Evolutionary conservation across 1,140 invertebrate species (phyloP), one percentile per base, ranked within the genome.

Genomic region (Pararge aegeria): DNA sequence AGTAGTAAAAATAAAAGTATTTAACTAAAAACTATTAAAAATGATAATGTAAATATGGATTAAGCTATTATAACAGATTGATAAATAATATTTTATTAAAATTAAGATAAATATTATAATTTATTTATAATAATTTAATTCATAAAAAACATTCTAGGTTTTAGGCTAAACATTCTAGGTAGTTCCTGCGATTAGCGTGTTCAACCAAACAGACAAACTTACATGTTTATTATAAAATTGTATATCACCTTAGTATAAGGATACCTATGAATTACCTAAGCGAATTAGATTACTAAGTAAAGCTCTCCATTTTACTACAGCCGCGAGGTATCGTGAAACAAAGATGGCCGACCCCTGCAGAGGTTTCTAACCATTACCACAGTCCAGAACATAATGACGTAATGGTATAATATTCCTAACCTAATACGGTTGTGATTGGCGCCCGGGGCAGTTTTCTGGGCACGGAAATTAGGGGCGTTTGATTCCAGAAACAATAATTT

Each of bases 291-390:
- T 52, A 56, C 24, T 24, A 24, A 24, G 7, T 2, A n/a, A n/a
- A n/a, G n/a, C n/a, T n/a, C 12, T 13, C 34, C 38, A 62, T 52
- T 56, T 56, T 7, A 66, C 52, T 51, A 10, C 68, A 64, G 68
- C 71, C 66, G 55, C 50, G 59, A 67, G 71, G 59, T 63, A 61
- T 61, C 67, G 62, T 66, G 63, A 64, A 55, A 59, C 66, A 67
- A 67, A 67, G 61, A 57, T 57, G 56, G 34, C 56, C 21, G 62
- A 65, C 64, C 63, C 69, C 70, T 61, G 60, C 52, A 68, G 64
- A 12, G 44, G 37, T 55, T 55, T 20, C 13, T 49, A 42, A 18
- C 40, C 52, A 61, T 68, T 63, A 70, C 34, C 30, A 46, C 29
- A 20, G 18, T 50, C 44, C 51, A 20, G 52, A 18, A 38, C 44